Percentiles rank a stretch among this genome's conserved stretches.
phyloP scores from a whole-genome alignment of 2,113 vertebrate species.

The Dasyprocta punctata region DNA sequence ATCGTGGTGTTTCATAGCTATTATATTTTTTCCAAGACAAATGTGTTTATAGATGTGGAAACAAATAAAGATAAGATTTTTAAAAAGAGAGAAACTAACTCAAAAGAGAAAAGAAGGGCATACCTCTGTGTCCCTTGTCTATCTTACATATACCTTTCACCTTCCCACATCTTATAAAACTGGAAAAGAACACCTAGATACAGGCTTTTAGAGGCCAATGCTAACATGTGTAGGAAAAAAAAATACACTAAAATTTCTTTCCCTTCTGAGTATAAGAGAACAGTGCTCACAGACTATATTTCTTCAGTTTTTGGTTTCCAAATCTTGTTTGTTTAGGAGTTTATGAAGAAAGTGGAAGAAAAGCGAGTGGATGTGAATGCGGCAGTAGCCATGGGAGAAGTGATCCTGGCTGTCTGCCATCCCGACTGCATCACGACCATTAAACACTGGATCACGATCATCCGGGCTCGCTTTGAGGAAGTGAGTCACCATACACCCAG shows the following conservation, averaged over 20 bases:
- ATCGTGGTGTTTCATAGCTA: neutral
- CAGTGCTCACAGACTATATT: neutral
- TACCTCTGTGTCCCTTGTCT: neutral
- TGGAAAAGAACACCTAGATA: neutral
- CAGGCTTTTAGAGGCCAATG: neutral
- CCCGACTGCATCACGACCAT: slow-evolving; percentile 98
- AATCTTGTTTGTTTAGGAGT: slow-evolving; percentile 86
- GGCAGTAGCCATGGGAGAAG: slow-evolving; percentile 95
- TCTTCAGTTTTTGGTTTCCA: slow-evolving; percentile 13
- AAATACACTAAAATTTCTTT: neutral
- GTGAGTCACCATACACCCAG: slow-evolving; percentile 80
- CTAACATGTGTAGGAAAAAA: neutral
- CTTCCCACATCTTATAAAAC: neutral
- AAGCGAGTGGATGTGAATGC: slow-evolving; percentile 93
- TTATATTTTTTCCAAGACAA: slow-evolving; percentile 19
- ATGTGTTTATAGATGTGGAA: neutral
- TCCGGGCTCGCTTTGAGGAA: slow-evolving; percentile 97
- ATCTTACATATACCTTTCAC: neutral
- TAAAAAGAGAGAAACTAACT: neutral
- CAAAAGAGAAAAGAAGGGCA: neutral
- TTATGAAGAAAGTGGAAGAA: slow-evolving; percentile 98
- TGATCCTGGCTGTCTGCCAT: slow-evolving; percentile 94
- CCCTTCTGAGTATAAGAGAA: neutral
- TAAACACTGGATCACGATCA: slow-evolving; percentile 99
- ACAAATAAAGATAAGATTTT: neutral